These are phyloP conservation scores for Drosophila ezoana DNA, from an alignment of 2,888 invertebrate species.

Conservation along the genomic window DNA sequence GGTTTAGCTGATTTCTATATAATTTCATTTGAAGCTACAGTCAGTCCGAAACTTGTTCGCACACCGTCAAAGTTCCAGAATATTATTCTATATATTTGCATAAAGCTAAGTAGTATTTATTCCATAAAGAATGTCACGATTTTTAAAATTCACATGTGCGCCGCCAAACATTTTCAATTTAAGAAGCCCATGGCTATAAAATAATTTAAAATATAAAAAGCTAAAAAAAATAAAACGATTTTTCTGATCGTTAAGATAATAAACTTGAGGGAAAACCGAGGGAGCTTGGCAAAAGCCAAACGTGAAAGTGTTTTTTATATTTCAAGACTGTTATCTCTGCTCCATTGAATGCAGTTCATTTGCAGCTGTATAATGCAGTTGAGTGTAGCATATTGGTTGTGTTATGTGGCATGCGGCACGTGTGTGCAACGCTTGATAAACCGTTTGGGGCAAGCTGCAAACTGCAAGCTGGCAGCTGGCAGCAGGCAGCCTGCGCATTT, in stretches of 20 bases:
- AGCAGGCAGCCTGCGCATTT: constrained; percentile 55
- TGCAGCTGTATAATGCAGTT: constrained; percentile 24
- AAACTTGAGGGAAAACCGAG: background rate
- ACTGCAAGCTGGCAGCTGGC: constrained; percentile 6
- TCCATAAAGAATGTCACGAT: no score
- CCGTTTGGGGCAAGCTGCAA: constrained; percentile 18
- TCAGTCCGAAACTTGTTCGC: no score
- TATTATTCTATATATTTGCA: no score
- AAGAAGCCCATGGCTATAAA: no score
- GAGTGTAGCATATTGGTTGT: constrained; percentile 23
- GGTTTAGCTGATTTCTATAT: no score
- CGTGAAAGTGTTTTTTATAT: constrained; percentile 12
- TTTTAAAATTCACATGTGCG: no score
- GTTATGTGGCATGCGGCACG: constrained; percentile 30
- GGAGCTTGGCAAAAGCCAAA: background rate
- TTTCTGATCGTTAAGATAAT: background rate
- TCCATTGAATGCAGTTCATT: constrained; percentile 32
- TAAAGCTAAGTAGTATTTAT: no score
- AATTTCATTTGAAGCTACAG: no score
- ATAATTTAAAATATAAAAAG: no score
- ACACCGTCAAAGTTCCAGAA: no score
- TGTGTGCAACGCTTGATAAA: constrained; percentile 52
- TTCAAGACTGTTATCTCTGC: constrained; percentile 13
- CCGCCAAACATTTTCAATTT: no score
- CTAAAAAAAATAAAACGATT: no score